These are phyloP conservation scores for Coremacera marginata DNA, from an alignment of 2,888 invertebrate species.

Conservation along the genomic window DNA sequence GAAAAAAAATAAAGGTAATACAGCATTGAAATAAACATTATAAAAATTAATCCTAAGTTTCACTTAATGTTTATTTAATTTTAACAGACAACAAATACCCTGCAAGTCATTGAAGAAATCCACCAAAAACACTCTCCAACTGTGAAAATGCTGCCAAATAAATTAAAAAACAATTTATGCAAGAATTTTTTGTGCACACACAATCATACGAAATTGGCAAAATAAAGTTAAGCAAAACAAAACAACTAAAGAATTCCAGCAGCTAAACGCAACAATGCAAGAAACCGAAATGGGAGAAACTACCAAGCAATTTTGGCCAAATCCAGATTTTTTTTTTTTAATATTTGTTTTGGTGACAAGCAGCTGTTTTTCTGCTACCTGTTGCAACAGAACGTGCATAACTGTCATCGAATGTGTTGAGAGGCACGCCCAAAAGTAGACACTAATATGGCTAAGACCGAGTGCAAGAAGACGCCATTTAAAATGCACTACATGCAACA, in stretches of 20 bases:
- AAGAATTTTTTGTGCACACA: background rate
- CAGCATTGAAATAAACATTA: background rate
- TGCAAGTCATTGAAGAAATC: background rate
- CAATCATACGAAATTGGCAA: background rate
- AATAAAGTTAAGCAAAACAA: background rate
- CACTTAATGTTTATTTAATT: background rate
- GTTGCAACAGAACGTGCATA: conserved; percentile 23
- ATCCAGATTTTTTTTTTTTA: conserved; percentile 16
- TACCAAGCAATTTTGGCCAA: conserved; percentile 19
- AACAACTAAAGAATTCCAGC: background rate
- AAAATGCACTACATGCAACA: conserved; percentile 32
- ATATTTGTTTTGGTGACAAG: background rate
- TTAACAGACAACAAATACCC: background rate
- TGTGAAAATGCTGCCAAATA: background rate
- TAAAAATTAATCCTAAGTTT: background rate
- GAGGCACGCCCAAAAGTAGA: conserved; percentile 29
- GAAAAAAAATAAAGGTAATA: background rate
- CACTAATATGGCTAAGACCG: conserved; percentile 7
- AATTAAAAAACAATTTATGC: conserved; percentile 24
- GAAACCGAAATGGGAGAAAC: conserved; percentile 10
- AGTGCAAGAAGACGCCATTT: conserved; percentile 30
- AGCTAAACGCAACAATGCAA: background rate
- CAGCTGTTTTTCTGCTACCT: conserved; percentile 31
- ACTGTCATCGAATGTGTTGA: conserved; percentile 35
- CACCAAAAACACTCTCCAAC: background rate